Evolutionary conservation across 2,113 vertebrate species (phyloP).

Genomic region (Amblyornis subalaris): DNA sequence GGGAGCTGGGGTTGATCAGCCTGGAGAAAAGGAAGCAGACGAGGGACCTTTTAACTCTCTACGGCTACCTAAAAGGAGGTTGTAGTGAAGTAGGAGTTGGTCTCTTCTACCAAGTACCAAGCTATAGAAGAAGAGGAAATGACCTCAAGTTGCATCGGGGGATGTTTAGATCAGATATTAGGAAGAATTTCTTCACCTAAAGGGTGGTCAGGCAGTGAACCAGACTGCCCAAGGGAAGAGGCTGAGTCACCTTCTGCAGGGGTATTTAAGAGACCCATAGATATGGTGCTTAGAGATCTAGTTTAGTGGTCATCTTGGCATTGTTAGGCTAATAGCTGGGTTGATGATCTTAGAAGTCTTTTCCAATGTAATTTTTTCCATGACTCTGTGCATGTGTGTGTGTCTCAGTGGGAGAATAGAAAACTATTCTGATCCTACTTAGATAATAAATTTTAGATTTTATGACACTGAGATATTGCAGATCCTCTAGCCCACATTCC

Average conservation of each 20-base stretch:
- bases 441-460: neutral
- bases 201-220: neutral
- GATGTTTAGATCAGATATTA: neutral
- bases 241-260: neutral
- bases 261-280: neutral
- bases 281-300: neutral
- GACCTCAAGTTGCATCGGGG: neutral
- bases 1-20: neutral
- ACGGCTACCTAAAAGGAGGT: neutral
- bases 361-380: neutral
- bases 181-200: neutral
- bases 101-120: neutral
- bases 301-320: neutral
- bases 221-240: rapidly evolving
- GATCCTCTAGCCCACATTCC: neutral
- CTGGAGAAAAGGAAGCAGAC: neutral
- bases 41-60: neutral
- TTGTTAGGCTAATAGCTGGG: neutral
- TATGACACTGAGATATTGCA: neutral
- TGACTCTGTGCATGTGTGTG: neutral
- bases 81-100: neutral
- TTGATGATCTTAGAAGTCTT: neutral
- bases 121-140: neutral
- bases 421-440: neutral
- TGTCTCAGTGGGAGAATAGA: neutral